Conservation (phyloP, 2,113 vertebrate species). For the Chrysemys picta region DNA sequence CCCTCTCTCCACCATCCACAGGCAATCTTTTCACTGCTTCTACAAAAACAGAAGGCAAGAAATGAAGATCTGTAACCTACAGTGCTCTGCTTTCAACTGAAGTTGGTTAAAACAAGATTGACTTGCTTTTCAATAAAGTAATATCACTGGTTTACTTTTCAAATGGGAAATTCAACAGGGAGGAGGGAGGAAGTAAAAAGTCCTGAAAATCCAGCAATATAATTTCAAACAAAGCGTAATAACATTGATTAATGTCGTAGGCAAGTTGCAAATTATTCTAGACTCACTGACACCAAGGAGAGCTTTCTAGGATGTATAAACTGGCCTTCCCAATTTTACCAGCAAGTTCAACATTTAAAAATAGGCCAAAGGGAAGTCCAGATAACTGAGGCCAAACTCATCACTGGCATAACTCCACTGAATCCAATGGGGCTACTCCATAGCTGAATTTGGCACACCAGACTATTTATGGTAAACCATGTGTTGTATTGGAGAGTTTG, state of each 20-base stretch:
- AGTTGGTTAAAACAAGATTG: background rate
- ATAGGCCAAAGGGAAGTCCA: background rate
- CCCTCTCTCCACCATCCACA: background rate
- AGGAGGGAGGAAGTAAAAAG: background rate
- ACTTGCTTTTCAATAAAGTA: background rate
- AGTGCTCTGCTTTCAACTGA: background rate
- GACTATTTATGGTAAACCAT: background rate
- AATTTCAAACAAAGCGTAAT: background rate
- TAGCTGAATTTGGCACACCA: background rate
- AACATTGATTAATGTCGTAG: rapidly evolving
- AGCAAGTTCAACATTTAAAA: background rate
- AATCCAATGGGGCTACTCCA: background rate
- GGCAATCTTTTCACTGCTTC: background rate
- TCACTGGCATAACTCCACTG: background rate
- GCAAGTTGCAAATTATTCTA: background rate
- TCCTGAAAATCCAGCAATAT: background rate
- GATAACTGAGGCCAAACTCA: background rate
- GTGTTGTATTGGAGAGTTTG: background rate
- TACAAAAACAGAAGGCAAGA: background rate
- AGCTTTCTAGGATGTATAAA: background rate
- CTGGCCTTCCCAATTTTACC: background rate
- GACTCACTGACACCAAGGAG: background rate
- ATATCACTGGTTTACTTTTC: background rate
- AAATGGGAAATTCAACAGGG: background rate
- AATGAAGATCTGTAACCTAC: background rate